These are phyloP conservation scores for Scaptomyza cyrtandrae DNA, from an alignment of 2,888 invertebrate species.

Conservation along the genomic window DNA sequence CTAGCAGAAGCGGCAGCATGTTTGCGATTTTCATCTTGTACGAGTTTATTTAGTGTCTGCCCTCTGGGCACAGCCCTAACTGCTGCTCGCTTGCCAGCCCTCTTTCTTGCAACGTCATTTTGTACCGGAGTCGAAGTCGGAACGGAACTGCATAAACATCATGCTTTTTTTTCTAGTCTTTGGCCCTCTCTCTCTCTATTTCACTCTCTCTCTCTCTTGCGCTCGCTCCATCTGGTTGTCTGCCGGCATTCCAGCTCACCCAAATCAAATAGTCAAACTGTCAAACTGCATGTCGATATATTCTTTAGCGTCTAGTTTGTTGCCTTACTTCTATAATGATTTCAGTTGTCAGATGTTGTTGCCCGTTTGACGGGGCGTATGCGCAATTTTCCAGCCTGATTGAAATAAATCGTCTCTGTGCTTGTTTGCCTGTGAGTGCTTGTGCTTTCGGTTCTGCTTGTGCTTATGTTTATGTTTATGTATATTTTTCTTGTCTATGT, in stretches of 20 bases:
- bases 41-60: constrained; percentile 68
- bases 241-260: constrained; percentile 57
- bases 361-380: constrained; percentile 60
- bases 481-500: not conserved
- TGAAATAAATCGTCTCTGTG: constrained; percentile 65
- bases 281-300: constrained; percentile 73
- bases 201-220: not conserved
- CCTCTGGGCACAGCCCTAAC: constrained; percentile 16
- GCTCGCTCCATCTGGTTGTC: constrained; percentile 29
- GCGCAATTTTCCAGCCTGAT: constrained; percentile 66
- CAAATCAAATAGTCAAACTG: constrained; percentile 79
- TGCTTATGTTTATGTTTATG: constrained; percentile 1
- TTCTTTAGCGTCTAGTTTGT: constrained; percentile 65
- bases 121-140: constrained; percentile 15
- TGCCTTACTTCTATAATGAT: constrained; percentile 65
- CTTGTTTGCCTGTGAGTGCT: constrained; percentile 21
- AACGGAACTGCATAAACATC: constrained; percentile 25
- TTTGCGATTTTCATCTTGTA: constrained; percentile 73
- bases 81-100: constrained; percentile 47
- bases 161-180: constrained; percentile 2
- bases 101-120: constrained; percentile 57
- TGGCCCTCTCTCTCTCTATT: not conserved
- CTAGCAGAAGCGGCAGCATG: constrained; percentile 49
- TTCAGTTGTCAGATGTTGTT: constrained; percentile 63
- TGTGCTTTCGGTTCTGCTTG: constrained; percentile 7